Evolutionary conservation across 2,797 vertebrate species (phyloP).

Genomic region (Petrocephalus sullivani): DNA sequence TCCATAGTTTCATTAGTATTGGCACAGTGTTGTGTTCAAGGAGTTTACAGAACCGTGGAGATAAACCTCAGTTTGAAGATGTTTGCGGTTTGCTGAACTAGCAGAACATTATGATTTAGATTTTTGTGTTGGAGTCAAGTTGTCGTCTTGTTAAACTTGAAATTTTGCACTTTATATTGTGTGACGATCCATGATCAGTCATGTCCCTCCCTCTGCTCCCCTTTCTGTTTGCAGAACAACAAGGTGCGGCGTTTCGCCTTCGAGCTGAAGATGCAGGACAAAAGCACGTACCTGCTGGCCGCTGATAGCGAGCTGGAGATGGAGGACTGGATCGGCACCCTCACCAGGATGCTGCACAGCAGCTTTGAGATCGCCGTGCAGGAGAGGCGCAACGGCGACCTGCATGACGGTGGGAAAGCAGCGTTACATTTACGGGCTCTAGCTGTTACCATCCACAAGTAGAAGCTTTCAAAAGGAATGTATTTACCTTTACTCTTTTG

Average conservation of each 20-base stretch:
- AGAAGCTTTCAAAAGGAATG: neutral
- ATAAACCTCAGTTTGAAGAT: neutral
- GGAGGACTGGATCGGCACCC: constrained; percentile 91
- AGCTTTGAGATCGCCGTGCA: constrained; percentile 96
- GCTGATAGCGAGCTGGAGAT: constrained; percentile 89
- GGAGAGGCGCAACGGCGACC: constrained; percentile 91
- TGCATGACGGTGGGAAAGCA: constrained; percentile 75
- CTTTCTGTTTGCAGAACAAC: constrained; percentile 70
- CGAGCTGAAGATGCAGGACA: constrained; percentile 98
- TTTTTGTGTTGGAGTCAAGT: neutral
- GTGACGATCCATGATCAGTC: neutral
- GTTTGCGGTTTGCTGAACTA: constrained; percentile 11
- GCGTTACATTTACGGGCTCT: neutral
- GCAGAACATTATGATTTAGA: constrained; percentile 36
- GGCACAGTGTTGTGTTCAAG: neutral
- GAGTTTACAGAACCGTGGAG: constrained; percentile 5
- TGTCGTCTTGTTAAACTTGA: neutral
- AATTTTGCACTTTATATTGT: neutral
- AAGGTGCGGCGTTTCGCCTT: constrained; percentile 90
- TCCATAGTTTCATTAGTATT: constrained; percentile 1
- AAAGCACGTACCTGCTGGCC: constrained; percentile 90
- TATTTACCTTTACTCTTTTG: neutral
- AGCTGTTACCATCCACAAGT: neutral
- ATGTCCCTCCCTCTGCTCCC: neutral
- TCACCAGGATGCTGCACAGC: constrained; percentile 94